Evolutionary conservation across 2,797 vertebrate species (phyloP).

Genomic region (Acridotheres tristis): DNA sequence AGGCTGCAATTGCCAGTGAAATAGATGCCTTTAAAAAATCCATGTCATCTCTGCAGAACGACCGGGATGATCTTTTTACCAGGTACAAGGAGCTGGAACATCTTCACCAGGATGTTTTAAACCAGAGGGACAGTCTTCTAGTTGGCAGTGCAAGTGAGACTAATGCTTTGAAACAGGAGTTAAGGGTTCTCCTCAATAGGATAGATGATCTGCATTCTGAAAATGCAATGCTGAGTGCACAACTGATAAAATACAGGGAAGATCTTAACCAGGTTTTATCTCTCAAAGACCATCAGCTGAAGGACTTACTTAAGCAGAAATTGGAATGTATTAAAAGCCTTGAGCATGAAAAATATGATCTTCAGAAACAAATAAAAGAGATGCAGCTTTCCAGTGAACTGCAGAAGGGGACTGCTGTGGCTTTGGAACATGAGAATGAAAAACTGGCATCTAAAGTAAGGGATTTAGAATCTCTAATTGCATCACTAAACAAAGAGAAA

Average conservation of each 20-base stretch:
- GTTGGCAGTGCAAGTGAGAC: conserved; percentile 70
- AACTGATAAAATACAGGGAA: conserved; percentile 87
- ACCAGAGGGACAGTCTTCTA: conserved; percentile 72
- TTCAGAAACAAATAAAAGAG: conserved; percentile 78
- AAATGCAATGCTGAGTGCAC: conserved; percentile 90
- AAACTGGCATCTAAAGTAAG: conserved; percentile 59
- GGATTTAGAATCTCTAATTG: conserved; percentile 66
- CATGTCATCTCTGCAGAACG: conserved; percentile 83
- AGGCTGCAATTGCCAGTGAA: conserved; percentile 74
- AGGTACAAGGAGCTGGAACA: conserved; percentile 78
- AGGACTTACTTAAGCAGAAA: conserved; percentile 86
- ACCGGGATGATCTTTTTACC: conserved; percentile 81
- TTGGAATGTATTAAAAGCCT: conserved; percentile 85
- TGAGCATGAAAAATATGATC: conserved; percentile 77
- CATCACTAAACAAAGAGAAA: conserved; percentile 70
- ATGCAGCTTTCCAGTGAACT: conserved; percentile 64
- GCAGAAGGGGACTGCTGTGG: conserved; percentile 58
- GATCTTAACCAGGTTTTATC: conserved; percentile 89
- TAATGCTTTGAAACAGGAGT: conserved; percentile 82
- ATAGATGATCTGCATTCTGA: conserved; percentile 91
- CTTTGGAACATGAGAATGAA: conserved; percentile 78
- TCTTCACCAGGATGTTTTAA: conserved; percentile 70
- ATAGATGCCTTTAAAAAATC: conserved; percentile 83
- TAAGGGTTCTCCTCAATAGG: conserved; percentile 81
- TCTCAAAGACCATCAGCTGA: conserved; percentile 89